These are phyloP conservation scores for mouse (Mus musculus) DNA, from an alignment of 2,113 vertebrate species.

Conservation along the genomic window DNA sequence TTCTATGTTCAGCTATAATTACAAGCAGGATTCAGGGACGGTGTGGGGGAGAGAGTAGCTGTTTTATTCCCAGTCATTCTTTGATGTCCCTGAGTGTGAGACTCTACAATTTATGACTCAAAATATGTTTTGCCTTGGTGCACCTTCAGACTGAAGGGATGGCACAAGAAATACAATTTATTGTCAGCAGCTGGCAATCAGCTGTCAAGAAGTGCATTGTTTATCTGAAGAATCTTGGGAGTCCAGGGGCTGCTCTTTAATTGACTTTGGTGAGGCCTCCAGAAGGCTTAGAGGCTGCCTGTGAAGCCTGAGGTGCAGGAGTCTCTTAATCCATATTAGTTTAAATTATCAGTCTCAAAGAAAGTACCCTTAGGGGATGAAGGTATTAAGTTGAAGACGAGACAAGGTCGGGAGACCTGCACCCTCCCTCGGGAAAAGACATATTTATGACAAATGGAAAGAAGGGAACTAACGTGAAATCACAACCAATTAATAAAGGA, in stretches of 20 bases:
- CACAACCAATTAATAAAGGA: slow-evolving; percentile 10
- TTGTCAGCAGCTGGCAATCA: slow-evolving; percentile 45
- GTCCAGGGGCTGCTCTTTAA: neutral
- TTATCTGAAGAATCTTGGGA: slow-evolving; percentile 49
- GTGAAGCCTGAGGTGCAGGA: neutral
- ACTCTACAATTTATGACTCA: neutral
- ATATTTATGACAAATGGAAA: slow-evolving; percentile 34
- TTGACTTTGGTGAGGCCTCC: slow-evolving; percentile 29
- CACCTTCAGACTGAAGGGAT: slow-evolving; percentile 32
- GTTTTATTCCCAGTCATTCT: slow-evolving; percentile 7
- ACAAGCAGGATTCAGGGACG: slow-evolving; percentile 3
- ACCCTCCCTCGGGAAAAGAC: slow-evolving; percentile 39
- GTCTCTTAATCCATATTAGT: neutral
- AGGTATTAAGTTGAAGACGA: slow-evolving; percentile 60
- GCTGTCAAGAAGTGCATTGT: slow-evolving; percentile 21
- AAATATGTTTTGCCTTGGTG: neutral
- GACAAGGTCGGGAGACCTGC: neutral
- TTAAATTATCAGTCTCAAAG: neutral
- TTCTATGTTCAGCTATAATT: slow-evolving; percentile 70
- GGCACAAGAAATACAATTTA: neutral
- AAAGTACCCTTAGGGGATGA: slow-evolving; percentile 56
- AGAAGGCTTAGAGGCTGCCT: neutral
- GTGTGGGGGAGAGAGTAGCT: neutral
- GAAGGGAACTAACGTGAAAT: neutral
- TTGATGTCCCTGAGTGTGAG: neutral